A percentile compares a stretch with the other conserved stretches of the same genome.
These are phyloP conservation scores for Agrilus mali DNA, from an alignment of 2,888 invertebrate species.

Conservation along the genomic window DNA sequence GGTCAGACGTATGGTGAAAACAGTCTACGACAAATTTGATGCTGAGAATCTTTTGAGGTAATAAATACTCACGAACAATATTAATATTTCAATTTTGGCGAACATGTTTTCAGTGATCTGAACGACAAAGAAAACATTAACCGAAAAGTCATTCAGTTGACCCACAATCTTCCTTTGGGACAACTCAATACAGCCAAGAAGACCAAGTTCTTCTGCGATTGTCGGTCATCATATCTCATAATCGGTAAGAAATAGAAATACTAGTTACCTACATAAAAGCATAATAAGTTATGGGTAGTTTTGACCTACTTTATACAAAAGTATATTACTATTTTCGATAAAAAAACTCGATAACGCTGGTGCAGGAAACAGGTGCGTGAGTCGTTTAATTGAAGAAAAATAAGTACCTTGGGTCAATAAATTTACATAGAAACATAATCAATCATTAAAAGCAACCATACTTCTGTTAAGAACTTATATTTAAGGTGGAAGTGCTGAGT, in stretches of 20 bases:
- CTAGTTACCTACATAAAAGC: not conserved
- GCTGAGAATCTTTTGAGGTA: constrained; percentile 55
- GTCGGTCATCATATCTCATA: constrained; percentile 27
- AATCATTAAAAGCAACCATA: too few relatives aligned
- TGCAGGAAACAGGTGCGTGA: too few relatives aligned
- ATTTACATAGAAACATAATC: too few relatives aligned
- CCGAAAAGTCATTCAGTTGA: constrained; percentile 26
- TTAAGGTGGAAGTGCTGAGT: constrained; percentile 25
- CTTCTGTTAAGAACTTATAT: not conserved
- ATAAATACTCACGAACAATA: constrained; percentile 11
- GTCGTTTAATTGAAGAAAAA: too few relatives aligned
- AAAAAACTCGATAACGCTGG: too few relatives aligned
- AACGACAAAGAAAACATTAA: constrained; percentile 23
- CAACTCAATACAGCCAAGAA: constrained; percentile 26
- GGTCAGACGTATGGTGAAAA: constrained; percentile 54
- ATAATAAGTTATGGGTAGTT: too few relatives aligned
- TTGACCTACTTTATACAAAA: too few relatives aligned
- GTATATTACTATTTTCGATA: too few relatives aligned
- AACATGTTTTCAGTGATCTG: constrained; percentile 16
- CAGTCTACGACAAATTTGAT: constrained; percentile 49
- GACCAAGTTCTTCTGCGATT: constrained; percentile 27
- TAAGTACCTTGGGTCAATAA: too few relatives aligned
- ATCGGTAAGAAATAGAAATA: constrained; percentile 22
- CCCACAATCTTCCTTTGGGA: constrained; percentile 22
- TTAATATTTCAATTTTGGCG: not conserved